Base-by-base conservation (phyloP, 1,140 invertebrate genomes). In the Drosophila parabipectinata region DNA sequence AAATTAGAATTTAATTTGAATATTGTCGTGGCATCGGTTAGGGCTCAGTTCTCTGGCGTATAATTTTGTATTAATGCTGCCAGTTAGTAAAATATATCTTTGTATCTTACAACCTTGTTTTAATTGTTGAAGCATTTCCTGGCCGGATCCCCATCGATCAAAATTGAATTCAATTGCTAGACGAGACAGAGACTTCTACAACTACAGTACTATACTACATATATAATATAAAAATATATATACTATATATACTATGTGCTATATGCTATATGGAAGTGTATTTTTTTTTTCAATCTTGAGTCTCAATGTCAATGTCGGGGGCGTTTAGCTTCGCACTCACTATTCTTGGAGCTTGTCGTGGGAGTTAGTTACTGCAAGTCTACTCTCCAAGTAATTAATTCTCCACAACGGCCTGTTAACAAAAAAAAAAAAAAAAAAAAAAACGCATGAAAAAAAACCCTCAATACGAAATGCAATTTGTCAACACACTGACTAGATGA, bases 1-100 rank as follows among this genome's bases (percentile, higher is more conserved):
- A 15, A 84, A 79, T 73, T 84, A 57, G 64, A 72, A 76, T 82
- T 82, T 84, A 45, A 84, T 84, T 84, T 79, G 51, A 71, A 76
- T 72, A 60, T 63, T 53, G 57, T 60, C 61, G 57, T 50, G 44
- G 53, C 48, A 47, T 67, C 61, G 39, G 39, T 51, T 44, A 32
- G 30, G 10, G 24, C 30, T 30, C n/a, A 47, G 10, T 24, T 21
- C 21, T 14, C n/a, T 9, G 41, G 50, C 47, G 41, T 66, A 53
- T 79, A 78, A 78, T 78, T 78, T 41, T 79, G n/a, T 55, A 57
- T 74, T 52, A 68, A 59, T 78, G 52, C 14, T 47, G 21, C 28
- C 30, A 9, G 12, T 41, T 41, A 10, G 39, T 10, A 15, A 4
- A 21, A 21, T 21, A 21, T 21, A 21, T 21, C 21, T 21, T 21